A percentile compares a stretch with the other conserved stretches of the same genome.
phyloP scores from a whole-genome alignment of 2,888 invertebrate genomes.

The Synergus japonicus region DNA sequence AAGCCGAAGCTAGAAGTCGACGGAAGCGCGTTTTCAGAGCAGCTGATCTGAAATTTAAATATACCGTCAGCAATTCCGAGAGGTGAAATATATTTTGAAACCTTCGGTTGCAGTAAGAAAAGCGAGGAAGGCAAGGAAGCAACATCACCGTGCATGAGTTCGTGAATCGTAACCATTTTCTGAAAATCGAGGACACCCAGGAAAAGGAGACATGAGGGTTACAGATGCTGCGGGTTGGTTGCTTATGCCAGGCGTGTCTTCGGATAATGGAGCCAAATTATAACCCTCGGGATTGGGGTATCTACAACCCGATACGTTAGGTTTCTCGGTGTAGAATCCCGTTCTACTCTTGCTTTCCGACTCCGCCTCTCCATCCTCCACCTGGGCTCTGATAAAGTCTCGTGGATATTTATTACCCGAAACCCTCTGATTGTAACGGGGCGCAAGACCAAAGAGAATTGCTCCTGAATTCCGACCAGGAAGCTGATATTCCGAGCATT shows the following conservation, averaged over 20 bases:
- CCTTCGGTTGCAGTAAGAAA: constrained; percentile 36
- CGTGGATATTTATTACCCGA: constrained; percentile 34
- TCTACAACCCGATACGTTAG: constrained; percentile 53
- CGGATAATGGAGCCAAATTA: constrained; percentile 60
- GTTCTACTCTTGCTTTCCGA: constrained; percentile 16
- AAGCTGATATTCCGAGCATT: constrained; percentile 21
- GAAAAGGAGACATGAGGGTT: constrained; percentile 51
- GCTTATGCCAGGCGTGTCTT: constrained; percentile 58
- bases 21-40: constrained; percentile 21
- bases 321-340: constrained; percentile 33
- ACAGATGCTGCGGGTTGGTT: constrained; percentile 46
- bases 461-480: constrained; percentile 12
- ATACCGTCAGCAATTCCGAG: constrained; percentile 33
- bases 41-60: constrained; percentile 38
- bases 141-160: constrained; percentile 1
- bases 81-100: constrained; percentile 37
- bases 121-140: constrained; percentile 28
- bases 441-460: constrained; percentile 28
- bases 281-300: constrained; percentile 61
- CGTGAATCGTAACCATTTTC: constrained; percentile 25
- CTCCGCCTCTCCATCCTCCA: constrained; percentile 10
- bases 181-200: constrained; percentile 38
- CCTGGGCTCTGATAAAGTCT: constrained; percentile 36
- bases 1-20: background rate
- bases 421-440: constrained; percentile 32